Conservation (phyloP, 2,888 invertebrate genomes). For the Xanthia togata region DNA sequence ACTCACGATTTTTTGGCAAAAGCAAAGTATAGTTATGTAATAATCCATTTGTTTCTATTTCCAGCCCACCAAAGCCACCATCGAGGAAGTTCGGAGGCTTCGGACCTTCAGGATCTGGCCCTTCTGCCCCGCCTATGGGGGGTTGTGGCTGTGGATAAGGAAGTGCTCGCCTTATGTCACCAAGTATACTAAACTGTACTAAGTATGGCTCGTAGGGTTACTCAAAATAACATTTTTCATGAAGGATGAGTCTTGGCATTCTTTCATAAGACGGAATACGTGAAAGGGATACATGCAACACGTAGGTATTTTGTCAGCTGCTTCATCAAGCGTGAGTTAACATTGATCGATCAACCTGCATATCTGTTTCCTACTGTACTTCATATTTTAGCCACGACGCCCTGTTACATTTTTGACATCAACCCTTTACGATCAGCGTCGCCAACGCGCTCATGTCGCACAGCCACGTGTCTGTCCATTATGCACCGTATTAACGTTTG, state of each 20-base stretch:
- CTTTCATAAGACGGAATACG: background rate
- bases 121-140: conserved; percentile 84
- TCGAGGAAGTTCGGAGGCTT: conserved; percentile 85
- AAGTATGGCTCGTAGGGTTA: conserved; percentile 34
- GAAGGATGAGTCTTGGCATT: conserved; percentile 14
- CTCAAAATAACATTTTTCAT: conserved; percentile 14
- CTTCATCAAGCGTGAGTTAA: background rate
- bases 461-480: background rate
- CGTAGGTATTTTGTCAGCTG: background rate
- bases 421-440: background rate
- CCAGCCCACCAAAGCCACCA: conserved; percentile 86
- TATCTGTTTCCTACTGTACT: too few relatives aligned
- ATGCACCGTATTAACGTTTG: background rate
- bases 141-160: conserved; percentile 85
- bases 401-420: fast-evolving
- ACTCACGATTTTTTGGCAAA: background rate
- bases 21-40: background rate
- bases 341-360: too few relatives aligned
- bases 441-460: background rate
- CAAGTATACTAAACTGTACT: conserved; percentile 41
- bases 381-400: background rate
- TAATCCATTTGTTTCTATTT: conserved; percentile 54
- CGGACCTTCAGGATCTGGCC: conserved; percentile 84
- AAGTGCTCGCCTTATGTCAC: conserved; percentile 8
- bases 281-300: too few relatives aligned